These are phyloP conservation scores for Choloepus hoffmanni DNA, from an alignment of 2,113 vertebrate genomes.

Conservation along the genomic window DNA sequence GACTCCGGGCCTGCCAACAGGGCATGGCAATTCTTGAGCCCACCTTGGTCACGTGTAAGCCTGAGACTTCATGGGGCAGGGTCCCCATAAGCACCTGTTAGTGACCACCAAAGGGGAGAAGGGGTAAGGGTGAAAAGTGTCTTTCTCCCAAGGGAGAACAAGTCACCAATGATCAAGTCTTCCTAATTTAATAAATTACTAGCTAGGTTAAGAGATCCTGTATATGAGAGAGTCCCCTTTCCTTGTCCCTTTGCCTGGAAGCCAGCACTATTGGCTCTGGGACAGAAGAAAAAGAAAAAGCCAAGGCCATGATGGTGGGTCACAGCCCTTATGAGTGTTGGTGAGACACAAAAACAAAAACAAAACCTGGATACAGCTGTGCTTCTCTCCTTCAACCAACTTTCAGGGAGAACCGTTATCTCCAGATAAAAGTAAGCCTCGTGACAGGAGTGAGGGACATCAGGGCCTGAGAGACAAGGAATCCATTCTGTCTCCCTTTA, in stretches of 20 bases:
- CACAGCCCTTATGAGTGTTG: neutral
- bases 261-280: neutral
- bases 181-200: neutral
- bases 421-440: neutral
- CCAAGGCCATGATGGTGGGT: neutral
- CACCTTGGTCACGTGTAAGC: neutral
- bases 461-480: neutral
- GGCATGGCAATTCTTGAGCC: neutral
- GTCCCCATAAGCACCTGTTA: neutral
- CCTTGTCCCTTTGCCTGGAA: neutral
- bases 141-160: neutral
- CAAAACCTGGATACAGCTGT: neutral
- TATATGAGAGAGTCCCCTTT: neutral
- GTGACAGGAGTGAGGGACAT: neutral
- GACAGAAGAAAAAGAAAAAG: constrained; percentile 1
- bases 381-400: neutral
- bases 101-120: neutral
- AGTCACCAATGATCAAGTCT: neutral
- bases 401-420: neutral
- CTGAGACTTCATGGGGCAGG: neutral
- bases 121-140: neutral
- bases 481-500: too few species aligned
- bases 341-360: constrained; percentile 3
- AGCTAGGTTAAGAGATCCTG: neutral
- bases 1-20: neutral